A percentile compares a stretch with the other conserved stretches of the same genome.
phyloP scores from a whole-genome alignment of 1,140 invertebrate species.

The Philotrypesis tridentata region DNA sequence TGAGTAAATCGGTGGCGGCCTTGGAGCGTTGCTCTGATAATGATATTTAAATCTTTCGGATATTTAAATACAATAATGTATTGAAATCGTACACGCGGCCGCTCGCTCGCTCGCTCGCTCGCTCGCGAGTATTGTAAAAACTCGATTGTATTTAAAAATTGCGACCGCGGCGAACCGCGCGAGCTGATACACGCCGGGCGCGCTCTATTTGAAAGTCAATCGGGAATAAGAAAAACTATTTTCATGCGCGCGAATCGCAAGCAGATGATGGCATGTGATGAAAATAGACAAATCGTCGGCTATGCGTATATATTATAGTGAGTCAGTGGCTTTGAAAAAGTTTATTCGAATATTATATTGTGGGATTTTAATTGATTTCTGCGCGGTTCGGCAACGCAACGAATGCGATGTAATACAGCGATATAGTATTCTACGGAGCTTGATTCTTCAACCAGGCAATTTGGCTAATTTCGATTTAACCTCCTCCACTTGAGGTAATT shows the following conservation, averaged over 20 bases:
- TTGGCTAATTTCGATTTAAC: constrained; percentile 22
- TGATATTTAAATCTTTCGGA: constrained; percentile 17
- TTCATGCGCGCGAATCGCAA: not conserved
- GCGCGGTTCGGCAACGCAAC: not conserved
- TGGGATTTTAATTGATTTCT: not conserved
- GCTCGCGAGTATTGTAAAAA: constrained; percentile 18
- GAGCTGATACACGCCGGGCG: no score
- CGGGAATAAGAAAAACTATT: constrained; percentile 6
- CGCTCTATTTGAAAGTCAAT: constrained; percentile 24
- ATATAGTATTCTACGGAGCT: not conserved
- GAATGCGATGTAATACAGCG: not conserved
- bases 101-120: no score
- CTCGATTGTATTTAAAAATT: constrained; percentile 10
- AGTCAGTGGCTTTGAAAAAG: not conserved
- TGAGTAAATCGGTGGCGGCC: not conserved
- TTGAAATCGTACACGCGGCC: constrained; percentile 37
- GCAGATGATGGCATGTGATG: not conserved
- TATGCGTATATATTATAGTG: no score
- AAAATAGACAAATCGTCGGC: not conserved
- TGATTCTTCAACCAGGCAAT: not conserved
- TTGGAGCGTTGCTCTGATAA: not conserved
- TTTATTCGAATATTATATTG: not conserved
- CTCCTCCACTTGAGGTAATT: constrained; percentile 18
- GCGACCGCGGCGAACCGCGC: no score
- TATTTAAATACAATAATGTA: constrained; percentile 45